A percentile compares a stretch with the other conserved stretches of the same genome.
These are phyloP conservation scores for Agriotes lineatus DNA, from an alignment of 2,888 invertebrate species.

Conservation along the genomic window DNA sequence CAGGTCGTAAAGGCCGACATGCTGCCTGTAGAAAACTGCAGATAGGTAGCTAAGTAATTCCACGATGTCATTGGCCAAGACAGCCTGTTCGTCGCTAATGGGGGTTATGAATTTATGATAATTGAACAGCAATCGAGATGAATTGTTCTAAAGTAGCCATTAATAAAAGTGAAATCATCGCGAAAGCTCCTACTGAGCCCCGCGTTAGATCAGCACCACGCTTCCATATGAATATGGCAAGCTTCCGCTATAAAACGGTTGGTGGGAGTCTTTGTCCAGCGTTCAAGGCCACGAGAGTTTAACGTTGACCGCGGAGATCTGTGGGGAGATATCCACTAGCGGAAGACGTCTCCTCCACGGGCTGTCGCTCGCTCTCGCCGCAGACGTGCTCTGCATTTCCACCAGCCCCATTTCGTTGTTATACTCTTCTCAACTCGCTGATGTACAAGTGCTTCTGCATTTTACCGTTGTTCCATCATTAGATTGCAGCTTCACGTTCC, in stretches of 20 bases:
- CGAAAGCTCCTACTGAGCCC: background rate
- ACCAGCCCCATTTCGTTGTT: conserved; percentile 39
- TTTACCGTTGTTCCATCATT: conserved; percentile 46
- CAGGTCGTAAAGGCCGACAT: too few relatives aligned
- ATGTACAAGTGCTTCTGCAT: conserved; percentile 39
- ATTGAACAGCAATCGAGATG: too few relatives aligned
- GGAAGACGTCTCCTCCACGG: conserved; percentile 47
- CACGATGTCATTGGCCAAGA: too few relatives aligned
- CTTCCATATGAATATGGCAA: conserved; percentile 39
- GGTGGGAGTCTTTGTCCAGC: conserved; percentile 47
- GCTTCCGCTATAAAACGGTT: conserved; percentile 49
- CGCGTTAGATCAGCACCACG: background rate
- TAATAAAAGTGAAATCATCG: background rate
- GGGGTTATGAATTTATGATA: too few relatives aligned
- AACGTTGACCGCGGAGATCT: conserved; percentile 48
- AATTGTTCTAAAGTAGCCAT: too few relatives aligned
- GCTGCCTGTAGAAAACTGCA: too few relatives aligned
- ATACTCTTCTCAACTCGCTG: conserved; percentile 39
- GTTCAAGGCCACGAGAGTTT: conserved; percentile 45
- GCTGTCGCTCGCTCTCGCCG: conserved; percentile 38
- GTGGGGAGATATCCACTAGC: conserved; percentile 47
- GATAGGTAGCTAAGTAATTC: too few relatives aligned
- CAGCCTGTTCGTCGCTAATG: too few relatives aligned
- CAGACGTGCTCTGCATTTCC: conserved; percentile 43
- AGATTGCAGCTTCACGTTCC: conserved; percentile 40